phyloP scores from a whole-genome alignment of 2,113 vertebrate genomes.

The Upupa epops region DNA sequence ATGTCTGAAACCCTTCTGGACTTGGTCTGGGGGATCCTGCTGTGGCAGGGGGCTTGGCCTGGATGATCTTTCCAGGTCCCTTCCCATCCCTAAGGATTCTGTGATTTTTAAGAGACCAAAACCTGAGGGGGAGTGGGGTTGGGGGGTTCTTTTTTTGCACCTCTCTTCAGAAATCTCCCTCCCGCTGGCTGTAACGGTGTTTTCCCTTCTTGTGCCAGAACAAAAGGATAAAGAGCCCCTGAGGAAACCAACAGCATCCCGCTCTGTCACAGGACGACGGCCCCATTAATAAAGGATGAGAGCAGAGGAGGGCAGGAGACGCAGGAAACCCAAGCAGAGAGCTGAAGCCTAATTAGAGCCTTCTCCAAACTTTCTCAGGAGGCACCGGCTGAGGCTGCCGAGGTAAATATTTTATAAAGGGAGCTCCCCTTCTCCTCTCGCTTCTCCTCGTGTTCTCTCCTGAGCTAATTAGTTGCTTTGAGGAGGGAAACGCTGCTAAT shows the following conservation, averaged over 20 bases:
- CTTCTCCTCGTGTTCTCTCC: background rate
- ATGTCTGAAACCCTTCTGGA: no score
- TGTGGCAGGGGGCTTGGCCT: no score
- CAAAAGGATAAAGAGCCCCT: background rate
- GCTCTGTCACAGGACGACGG: background rate
- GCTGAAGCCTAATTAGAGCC: background rate
- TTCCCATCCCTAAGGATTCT: no score
- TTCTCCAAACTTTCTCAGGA: conserved; percentile 31
- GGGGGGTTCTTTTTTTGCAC: background rate
- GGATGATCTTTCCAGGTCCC: no score
- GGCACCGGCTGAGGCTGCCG: background rate
- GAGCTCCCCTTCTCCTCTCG: background rate
- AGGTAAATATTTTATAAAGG: conserved; percentile 49
- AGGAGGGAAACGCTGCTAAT: conserved; percentile 20
- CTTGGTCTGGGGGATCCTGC: no score
- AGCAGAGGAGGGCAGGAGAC: background rate
- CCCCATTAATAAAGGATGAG: conserved; percentile 52
- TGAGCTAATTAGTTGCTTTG: background rate
- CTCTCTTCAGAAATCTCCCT: background rate
- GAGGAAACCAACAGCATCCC: background rate
- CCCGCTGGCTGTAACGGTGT: background rate
- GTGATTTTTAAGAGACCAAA: no score
- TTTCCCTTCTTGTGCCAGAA: background rate
- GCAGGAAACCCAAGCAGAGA: background rate
- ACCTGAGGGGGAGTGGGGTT: no score